These are phyloP conservation scores for Calidris pygmaea DNA, from an alignment of 2,113 vertebrate genomes.

Conservation along the genomic window DNA sequence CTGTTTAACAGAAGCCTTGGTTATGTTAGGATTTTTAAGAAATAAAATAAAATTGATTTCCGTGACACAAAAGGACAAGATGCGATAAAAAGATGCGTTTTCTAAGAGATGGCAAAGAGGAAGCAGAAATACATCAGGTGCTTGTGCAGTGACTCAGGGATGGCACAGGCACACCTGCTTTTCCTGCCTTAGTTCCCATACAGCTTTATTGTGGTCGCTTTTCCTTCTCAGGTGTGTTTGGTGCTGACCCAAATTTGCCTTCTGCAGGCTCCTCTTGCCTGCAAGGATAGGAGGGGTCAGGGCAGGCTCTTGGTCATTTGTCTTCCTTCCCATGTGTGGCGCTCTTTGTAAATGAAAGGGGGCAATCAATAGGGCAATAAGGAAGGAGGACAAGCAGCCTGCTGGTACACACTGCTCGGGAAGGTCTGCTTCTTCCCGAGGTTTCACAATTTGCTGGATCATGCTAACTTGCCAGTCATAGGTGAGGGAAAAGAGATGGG, in stretches of 20 bases:
- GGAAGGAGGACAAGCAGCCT: conserved; percentile 25
- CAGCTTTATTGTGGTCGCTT: not conserved
- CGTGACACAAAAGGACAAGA: not conserved
- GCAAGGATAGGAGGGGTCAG: not conserved
- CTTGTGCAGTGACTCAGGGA: not conserved
- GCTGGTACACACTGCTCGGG: not conserved
- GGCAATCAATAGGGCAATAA: conserved; percentile 50
- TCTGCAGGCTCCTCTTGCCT: not conserved
- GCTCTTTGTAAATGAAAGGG: conserved; percentile 50
- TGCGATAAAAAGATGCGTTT: not conserved
- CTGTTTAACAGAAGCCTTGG: not conserved
- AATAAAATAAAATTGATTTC: not conserved
- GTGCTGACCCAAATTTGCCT: not conserved
- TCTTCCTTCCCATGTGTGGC: not conserved
- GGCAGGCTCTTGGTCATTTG: not conserved
- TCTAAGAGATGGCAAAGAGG: not conserved
- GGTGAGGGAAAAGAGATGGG: not conserved
- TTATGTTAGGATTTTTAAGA: not conserved
- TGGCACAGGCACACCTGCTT: not conserved
- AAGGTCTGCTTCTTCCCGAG: not conserved
- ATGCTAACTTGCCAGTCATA: not conserved
- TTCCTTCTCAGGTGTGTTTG: not conserved
- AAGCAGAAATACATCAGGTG: not conserved
- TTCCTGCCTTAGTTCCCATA: not conserved
- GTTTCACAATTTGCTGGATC: not conserved